Evolutionary conservation across 37 sponge, comb jelly and placozoan species (phyloP), one percentile per base, ranked within the genome.

Genomic region (Theonella swinhoei): DNA sequence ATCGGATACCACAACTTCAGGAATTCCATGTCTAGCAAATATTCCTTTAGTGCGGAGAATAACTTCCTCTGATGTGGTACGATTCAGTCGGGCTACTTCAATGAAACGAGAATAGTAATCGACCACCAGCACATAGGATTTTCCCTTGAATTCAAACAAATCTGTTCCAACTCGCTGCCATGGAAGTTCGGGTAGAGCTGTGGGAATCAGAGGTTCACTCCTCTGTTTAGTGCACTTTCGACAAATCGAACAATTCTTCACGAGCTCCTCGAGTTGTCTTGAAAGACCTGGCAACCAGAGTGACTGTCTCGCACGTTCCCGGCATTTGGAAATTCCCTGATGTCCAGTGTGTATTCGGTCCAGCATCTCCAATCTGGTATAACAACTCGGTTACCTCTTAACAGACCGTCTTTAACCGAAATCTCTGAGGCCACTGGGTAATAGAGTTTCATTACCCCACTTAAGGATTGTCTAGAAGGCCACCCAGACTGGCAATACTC

Each of bases 321-420:
- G 29, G 64, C 80, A 87, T 58, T 88, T 80, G 64, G 77, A n/a
- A 32, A 75, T 80, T 4, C 88, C 88, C 39, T 81, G 82, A 29
- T 80, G 82, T 75, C 88, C 88, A 38, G 19, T 68, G 62, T 88
- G 88, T 33, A 88, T 63, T 64, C 66, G 62, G 17, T 88, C 39
- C n/a, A n/a, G n/a, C n/a, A n/a, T n/a, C n/a, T n/a, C n/a, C n/a
- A n/a, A n/a, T n/a, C n/a, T n/a, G n/a, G n/a, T n/a, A n/a, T n/a
- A n/a, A n/a, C n/a, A n/a, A n/a, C n/a, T n/a, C n/a, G n/a, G n/a
- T n/a, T n/a, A n/a, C n/a, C n/a, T n/a, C n/a, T n/a, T n/a, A n/a
- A n/a, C n/a, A n/a, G n/a, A n/a, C n/a, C n/a, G n/a, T n/a, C n/a
- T n/a, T n/a, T n/a, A n/a, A n/a, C n/a, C n/a, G n/a, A n/a, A n/a